Evolutionary conservation across 1,140 invertebrate species (phyloP), one percentile per base, ranked within the genome.

Genomic region (Drosophila pectinifera): DNA sequence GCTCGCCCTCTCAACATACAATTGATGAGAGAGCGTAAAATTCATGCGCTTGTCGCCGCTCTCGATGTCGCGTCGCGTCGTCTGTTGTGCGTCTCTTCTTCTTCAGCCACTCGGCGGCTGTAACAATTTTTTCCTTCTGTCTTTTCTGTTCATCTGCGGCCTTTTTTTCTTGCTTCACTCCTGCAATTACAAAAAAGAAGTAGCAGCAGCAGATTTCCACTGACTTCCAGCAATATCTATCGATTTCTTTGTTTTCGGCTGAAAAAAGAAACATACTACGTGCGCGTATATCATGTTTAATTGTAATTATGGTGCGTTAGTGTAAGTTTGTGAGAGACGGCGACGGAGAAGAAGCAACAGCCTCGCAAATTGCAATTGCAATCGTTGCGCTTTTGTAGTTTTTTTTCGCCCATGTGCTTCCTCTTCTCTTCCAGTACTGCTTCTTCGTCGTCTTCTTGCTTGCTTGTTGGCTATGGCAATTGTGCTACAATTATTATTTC

Each of bases 401-500:
- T 77, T 80, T 75, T 86, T 80, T 78, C 43, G 34, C 41, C 55
- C 49, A 53, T 36, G 56, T 57, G 55, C 75, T 67, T 79, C 74
- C 76, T 70, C 64, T 70, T 59, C 39, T 26, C 38, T 56, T 69
- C 49, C 49, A 53, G 49, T 22, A 49, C 28, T 59, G 49, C 18
- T 39, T 55, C 22, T 67, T 53, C 59, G 53, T 14, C 64, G 55
- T 49, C 26, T 49, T 41, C 14, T 57, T 36, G 42, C 45, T 53
- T n/a, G 28, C 49, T 53, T 8, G 48, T 28, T 74, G 56, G 57
- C 64, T 76, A 53, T 24, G 57, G 77, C 65, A 83, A 83, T 83
- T 82, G 75, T 83, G 83, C 72, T 83, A 89, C 83, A 88, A 88
- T 88, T 88, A 88, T 89, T 88, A 81, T 74, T 85, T 85, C 82